Evolutionary conservation across 1,140 invertebrate genomes (phyloP).

Genomic region (Kradibia gibbosae): DNA sequence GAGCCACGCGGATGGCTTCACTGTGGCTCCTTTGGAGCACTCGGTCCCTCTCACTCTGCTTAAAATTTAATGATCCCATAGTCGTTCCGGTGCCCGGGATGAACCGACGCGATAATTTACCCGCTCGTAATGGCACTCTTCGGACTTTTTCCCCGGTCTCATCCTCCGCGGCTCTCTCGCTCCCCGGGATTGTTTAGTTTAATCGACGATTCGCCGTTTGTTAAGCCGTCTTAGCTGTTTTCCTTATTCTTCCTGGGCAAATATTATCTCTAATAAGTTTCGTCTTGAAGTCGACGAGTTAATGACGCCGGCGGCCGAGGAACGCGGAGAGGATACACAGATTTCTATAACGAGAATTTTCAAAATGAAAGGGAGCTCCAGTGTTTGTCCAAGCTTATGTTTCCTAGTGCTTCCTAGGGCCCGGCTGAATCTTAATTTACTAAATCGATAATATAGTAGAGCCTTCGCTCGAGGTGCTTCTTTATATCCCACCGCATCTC

Average conservation of each 20-base stretch:
- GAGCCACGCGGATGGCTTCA: slow-evolving; percentile 35
- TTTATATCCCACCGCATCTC: not conserved
- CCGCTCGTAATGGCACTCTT: slow-evolving; percentile 26
- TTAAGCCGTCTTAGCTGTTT: not conserved
- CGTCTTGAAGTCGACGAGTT: not conserved
- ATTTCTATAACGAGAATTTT: no score
- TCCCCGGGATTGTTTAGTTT: slow-evolving; percentile 41
- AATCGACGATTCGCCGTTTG: slow-evolving; percentile 36
- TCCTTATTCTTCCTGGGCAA: not conserved
- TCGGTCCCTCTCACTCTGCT: slow-evolving; percentile 37
- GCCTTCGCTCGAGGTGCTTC: no score
- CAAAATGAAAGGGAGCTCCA: no score
- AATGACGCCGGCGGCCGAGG: no score
- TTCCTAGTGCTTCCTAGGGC: not conserved
- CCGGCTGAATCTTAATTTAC: not conserved
- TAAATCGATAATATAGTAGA: not conserved
- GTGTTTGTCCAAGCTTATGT: not conserved
- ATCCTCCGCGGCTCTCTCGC: not conserved
- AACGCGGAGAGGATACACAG: no score
- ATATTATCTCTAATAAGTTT: not conserved
- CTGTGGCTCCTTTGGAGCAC: slow-evolving; percentile 21
- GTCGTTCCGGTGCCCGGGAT: slow-evolving; percentile 40
- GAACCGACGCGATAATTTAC: slow-evolving; percentile 46
- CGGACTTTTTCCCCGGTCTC: not conserved
- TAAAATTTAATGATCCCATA: slow-evolving; percentile 46